Base-by-base conservation (phyloP, 2,888 invertebrate genomes). In the Nezara viridula region DNA sequence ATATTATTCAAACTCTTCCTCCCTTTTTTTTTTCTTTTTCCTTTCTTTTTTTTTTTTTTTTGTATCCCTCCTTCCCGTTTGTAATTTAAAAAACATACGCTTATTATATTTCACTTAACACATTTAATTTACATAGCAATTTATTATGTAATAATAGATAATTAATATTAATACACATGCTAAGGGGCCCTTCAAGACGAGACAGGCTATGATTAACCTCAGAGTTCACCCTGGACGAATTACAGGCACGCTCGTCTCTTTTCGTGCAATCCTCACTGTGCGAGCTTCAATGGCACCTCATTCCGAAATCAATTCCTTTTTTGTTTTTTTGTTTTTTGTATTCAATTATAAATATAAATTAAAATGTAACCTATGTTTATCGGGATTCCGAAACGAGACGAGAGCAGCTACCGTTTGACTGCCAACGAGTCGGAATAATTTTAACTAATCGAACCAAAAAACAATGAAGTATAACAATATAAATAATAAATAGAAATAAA, bases 51-150 rank as follows among this genome's bases (percentile, higher is more conserved):
- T 40, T 37, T 40, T 40, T 37, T 73, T 73, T 37, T 77, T 77
- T 37, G 10, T 44, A 21, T 81, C 44, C 40, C 44, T 81, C n/a
- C 81, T 44, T 40, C 44, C 44, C 44, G 44, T 24, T 81, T 44
- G n/a, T 81, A 81, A 81, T 44, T 81, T 81, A 81, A 44, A 81
- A 81, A 81, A 81, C 40, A 81, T 44, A 81, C 81, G 44, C 81
- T 81, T 81, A 81, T 81, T 81, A 81, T 81, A 81, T 81, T 81
- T 81, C 81, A 81, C 81, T 81, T 81, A 81, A 81, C 81, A 81
- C 81, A 44, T 81, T 81, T 44, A 81, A 81, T 81, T 81, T 81
- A 81, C 81, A 81, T 81, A 81, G 81, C n/a, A 81, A 81, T 81
- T 81, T 81, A 81, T 81, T 81, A 81, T 81, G 81, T 81, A 81